A percentile compares a stretch with the other conserved stretches of the same genome.
Conservation (phyloP, 2,888 invertebrate genomes). For the Dynastes grantii region DNA sequence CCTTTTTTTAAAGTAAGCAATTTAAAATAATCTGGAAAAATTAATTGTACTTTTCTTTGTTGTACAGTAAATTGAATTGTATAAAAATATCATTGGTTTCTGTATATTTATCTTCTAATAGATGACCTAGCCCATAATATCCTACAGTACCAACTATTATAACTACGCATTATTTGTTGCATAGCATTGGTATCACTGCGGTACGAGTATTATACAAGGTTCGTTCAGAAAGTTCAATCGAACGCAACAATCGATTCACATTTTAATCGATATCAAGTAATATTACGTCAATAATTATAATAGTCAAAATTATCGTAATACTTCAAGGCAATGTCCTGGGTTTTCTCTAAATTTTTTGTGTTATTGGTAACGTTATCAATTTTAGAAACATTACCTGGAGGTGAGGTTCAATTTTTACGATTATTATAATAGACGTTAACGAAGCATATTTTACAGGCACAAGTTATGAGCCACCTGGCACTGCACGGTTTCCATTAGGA, state of each 20-base stretch:
- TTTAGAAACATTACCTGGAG: slow-evolving; percentile 8
- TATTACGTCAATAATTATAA: slow-evolving; percentile 32
- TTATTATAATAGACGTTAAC: not conserved
- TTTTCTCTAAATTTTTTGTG: slow-evolving; percentile 29
- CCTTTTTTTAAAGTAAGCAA: no score
- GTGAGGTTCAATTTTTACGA: not conserved
- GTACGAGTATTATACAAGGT: not conserved
- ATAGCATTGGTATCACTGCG: no score
- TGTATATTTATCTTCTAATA: no score
- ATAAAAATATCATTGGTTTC: no score
- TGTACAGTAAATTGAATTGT: no score
- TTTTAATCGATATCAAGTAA: slow-evolving; percentile 30
- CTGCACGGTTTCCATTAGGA: slow-evolving; percentile 54
- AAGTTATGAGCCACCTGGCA: slow-evolving; percentile 56
- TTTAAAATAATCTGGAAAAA: no score
- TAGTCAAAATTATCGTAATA: slow-evolving; percentile 37
- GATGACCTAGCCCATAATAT: no score
- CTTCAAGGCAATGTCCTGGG: slow-evolving; percentile 30
- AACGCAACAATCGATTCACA: not conserved
- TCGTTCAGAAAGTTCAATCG: not conserved
- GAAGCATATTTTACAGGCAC: slow-evolving; percentile 8
- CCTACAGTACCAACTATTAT: no score
- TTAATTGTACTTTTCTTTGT: no score
- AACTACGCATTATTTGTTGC: no score
- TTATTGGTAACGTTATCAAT: slow-evolving; percentile 11